Percentiles rank a stretch among this genome's conserved stretches.
These are phyloP conservation scores for Lycaena phlaeas DNA, from an alignment of 2,888 invertebrate genomes.

Conservation along the genomic window DNA sequence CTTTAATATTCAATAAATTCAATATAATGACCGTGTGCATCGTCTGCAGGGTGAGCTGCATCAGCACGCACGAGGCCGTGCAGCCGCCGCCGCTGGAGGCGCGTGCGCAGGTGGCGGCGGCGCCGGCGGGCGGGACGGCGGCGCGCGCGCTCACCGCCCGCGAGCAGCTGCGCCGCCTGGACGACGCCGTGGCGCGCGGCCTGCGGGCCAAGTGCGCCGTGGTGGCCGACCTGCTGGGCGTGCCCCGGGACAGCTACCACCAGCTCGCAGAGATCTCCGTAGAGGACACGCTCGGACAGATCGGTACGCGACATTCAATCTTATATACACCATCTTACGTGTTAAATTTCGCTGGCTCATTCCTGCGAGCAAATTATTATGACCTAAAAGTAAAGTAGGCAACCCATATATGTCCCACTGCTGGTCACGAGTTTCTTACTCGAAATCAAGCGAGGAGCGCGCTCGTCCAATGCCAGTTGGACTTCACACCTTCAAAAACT, in stretches of 20 bases:
- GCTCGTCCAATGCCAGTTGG: no score
- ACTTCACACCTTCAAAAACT: no score
- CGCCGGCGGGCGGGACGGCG: constrained; percentile 22
- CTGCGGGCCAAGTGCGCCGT: constrained; percentile 43
- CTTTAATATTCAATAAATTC: no score
- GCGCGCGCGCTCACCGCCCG: constrained; percentile 26
- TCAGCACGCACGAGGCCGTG: constrained; percentile 31
- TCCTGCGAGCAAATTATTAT: no score
- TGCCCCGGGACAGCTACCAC: constrained; percentile 33
- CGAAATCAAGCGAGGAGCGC: no score
- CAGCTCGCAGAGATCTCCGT: constrained; percentile 50
- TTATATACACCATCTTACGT: no score
- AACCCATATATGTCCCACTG: no score
- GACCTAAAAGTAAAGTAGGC: no score
- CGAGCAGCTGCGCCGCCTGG: constrained; percentile 57
- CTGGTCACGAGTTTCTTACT: no score
- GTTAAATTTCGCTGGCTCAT: no score
- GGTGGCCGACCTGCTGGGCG: constrained; percentile 40
- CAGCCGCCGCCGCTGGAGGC: constrained; percentile 27
- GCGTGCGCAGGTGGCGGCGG: constrained; percentile 27
- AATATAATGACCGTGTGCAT: no score
- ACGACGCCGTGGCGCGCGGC: constrained; percentile 41
- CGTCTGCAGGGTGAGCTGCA: constrained; percentile 38
- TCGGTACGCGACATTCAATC: no score
- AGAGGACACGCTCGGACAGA: constrained; percentile 45